A percentile compares a stretch with the other conserved stretches of the same genome.
Evolutionary conservation across 1,140 invertebrate species (phyloP).

Genomic region (Drosophila littoralis): DNA sequence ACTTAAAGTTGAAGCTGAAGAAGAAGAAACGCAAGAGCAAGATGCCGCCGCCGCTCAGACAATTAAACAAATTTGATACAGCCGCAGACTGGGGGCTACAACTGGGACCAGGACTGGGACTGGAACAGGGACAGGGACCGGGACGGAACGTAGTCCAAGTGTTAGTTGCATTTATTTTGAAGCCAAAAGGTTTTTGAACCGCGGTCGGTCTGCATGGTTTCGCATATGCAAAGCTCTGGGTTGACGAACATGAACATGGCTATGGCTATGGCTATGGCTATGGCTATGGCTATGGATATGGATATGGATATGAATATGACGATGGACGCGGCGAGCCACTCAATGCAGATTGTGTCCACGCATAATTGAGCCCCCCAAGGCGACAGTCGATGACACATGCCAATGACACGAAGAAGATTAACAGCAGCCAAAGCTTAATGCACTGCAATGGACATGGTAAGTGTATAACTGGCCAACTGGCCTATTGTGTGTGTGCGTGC

Average conservation of each 20-base stretch:
- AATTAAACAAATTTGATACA: constrained; percentile 81
- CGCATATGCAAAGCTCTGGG: constrained; percentile 26
- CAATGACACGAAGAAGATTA: constrained; percentile 22
- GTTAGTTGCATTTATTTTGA: constrained; percentile 66
- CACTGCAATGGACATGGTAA: neutral
- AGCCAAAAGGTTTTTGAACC: constrained; percentile 72
- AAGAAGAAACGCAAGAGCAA: constrained; percentile 2
- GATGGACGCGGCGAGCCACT: neutral
- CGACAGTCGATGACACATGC: constrained; percentile 34
- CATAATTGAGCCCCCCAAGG: constrained; percentile 50
- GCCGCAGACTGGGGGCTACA: constrained; percentile 32
- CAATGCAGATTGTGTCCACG: constrained; percentile 42
- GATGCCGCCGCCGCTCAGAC: constrained; percentile 49
- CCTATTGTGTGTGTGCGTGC: neutral
- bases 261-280: constrained; percentile 14
- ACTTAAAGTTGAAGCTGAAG: neutral
- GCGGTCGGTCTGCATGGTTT: constrained; percentile 34
- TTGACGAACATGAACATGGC: constrained; percentile 12
- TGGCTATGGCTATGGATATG: constrained; percentile 29
- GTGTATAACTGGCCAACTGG: neutral
- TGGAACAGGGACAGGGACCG: neutral
- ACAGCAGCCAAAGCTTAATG: neutral
- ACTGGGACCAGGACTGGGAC: neutral
- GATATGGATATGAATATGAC: constrained; percentile 4
- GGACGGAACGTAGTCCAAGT: constrained; percentile 11